Base-by-base conservation (phyloP, 2,113 vertebrate species). In the Argyrosomus japonicus region DNA sequence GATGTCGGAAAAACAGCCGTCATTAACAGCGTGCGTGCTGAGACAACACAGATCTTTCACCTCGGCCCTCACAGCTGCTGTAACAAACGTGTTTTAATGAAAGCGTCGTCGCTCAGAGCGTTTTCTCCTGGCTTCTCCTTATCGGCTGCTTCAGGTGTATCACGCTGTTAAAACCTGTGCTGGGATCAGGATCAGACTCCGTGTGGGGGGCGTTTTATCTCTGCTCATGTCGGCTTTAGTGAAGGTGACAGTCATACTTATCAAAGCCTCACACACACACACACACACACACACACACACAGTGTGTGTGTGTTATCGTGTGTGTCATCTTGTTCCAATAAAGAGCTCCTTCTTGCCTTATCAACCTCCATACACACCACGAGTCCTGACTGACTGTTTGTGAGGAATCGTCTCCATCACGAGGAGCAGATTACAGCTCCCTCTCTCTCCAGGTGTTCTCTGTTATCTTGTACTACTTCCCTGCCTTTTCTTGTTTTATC, bases 281-380 rank as follows among this genome's bases (percentile, higher is more conserved):
- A 29, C 47, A 29, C 48, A 48, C n/a, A n/a, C n/a, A n/a, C n/a
- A n/a, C n/a, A n/a, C n/a, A n/a, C n/a, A n/a, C n/a, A n/a, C n/a
- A n/a, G n/a, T n/a, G 36, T 4, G 45, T 18, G 63, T 2, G n/a
- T 17, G 11, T 83, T 87, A 83, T 87, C 87, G 40, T 10, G 18
- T 25, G 65, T 85, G 77, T 89, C 62, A 88, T 88, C 84, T 85
- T 61, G 67, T 68, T 86, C 60, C 81, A 68, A 77, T 88, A 75
- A 83, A 88, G 74, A 75, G 76, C 62, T 79, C 23, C 65, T 45
- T 48, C 23, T 76, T 8, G 5, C 48, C 71, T 80, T 82, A 84
- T 91, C 64, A 12, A 23, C 75, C 53, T 63, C 27, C 45, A 17
- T 2, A 48, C 47, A 68, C 77, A 60, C 14, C 4, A 4, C 4